phyloP scores from a whole-genome alignment of 1,140 invertebrate species.

The Andricus grossulariae region DNA sequence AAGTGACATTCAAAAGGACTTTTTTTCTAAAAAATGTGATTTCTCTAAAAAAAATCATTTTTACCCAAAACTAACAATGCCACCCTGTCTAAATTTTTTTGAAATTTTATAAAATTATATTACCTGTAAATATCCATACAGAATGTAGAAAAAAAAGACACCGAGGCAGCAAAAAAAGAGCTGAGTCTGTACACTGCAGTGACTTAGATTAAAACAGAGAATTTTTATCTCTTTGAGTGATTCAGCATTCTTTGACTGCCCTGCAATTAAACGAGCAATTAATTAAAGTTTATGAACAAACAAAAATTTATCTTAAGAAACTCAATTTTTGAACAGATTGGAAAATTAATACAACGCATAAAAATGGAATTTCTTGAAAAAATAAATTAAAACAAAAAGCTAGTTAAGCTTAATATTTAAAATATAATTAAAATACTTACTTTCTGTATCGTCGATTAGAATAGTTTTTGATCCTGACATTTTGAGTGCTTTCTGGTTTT shows the following conservation, averaged over 20 bases:
- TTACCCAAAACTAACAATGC: too few relatives aligned
- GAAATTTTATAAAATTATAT: constrained; percentile 34
- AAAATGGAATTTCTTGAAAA: too few relatives aligned
- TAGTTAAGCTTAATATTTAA: constrained; percentile 1
- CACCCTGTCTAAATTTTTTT: not conserved
- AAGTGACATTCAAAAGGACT: too few relatives aligned
- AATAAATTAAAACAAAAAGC: not conserved
- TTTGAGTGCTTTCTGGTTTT: constrained; percentile 6
- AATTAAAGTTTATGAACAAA: too few relatives aligned
- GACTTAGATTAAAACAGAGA: constrained; percentile 84
- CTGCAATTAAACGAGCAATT: constrained; percentile 34
- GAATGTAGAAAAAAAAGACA: constrained; percentile 91
- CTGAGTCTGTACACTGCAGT: constrained; percentile 81
- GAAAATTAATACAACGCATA: too few relatives aligned
- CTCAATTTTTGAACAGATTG: too few relatives aligned
- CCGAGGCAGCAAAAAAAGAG: constrained; percentile 86
- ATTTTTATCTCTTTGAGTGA: constrained; percentile 77
- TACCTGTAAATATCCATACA: constrained; percentile 92
- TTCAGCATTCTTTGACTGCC: constrained; percentile 30
- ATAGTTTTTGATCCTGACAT: constrained; percentile 41
- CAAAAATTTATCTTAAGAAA: too few relatives aligned
- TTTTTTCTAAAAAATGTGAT: too few relatives aligned
- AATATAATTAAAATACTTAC: constrained; percentile 36
- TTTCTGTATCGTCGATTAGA: constrained; percentile 37
- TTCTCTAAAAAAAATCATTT: too few relatives aligned